These are phyloP conservation scores for Globicephala melas DNA, from an alignment of 2,113 vertebrate genomes.

Conservation along the genomic window DNA sequence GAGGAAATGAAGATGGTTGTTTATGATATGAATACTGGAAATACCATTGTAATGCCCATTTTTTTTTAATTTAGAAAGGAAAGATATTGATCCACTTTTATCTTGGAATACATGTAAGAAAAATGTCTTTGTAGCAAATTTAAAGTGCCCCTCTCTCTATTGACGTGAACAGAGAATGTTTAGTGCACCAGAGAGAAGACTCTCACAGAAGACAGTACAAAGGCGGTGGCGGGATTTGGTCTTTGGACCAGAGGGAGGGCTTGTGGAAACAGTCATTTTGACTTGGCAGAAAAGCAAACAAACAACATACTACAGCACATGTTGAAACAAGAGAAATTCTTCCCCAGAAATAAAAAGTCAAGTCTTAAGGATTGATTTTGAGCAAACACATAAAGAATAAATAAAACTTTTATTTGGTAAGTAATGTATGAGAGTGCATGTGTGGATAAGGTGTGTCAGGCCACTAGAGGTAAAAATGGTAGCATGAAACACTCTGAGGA, in stretches of 20 bases:
- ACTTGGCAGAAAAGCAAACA: not conserved
- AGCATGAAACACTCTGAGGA: not conserved
- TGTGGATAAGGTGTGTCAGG: not conserved
- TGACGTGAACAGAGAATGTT: not conserved
- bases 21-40: not conserved
- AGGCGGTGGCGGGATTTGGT: accelerated
- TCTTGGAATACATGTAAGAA: not conserved
- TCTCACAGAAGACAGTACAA: not conserved
- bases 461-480: too few species aligned
- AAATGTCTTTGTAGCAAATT: not conserved
- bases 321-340: not conserved
- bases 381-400: not conserved
- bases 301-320: not conserved
- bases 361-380: not conserved
- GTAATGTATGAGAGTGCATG: not conserved
- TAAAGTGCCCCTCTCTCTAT: not conserved
- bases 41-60: not conserved
- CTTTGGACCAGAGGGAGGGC: not conserved
- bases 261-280: not conserved
- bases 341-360: not conserved
- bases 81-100: not conserved
- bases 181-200: not conserved
- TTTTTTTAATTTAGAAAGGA: not conserved
- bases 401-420: not conserved
- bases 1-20: not conserved